Percentiles rank a stretch among this genome's conserved stretches.
phyloP scores from a whole-genome alignment of 2,797 vertebrate species.

The Sciaenops ocellatus region DNA sequence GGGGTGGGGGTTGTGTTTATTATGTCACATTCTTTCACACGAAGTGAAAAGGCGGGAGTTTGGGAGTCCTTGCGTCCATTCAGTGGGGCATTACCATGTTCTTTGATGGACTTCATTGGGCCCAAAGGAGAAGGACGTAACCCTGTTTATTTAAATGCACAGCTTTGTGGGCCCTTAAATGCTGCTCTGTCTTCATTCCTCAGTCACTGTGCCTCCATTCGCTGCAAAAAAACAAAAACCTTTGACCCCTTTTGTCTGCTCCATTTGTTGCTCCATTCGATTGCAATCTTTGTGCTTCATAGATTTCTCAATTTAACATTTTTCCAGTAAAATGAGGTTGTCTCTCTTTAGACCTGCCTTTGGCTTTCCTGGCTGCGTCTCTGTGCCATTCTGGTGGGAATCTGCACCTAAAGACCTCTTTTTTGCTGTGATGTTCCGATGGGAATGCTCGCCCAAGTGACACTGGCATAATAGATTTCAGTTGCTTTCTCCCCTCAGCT shows the following conservation, averaged over 20 bases:
- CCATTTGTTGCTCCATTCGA: conserved; percentile 72
- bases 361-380: conserved; percentile 57
- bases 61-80: conserved; percentile 79
- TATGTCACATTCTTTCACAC: conserved; percentile 85
- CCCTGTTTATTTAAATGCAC: conserved; percentile 85
- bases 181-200: conserved; percentile 81
- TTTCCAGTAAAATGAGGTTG: conserved; percentile 74
- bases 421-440: conserved; percentile 53
- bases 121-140: conserved; percentile 83
- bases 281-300: conserved; percentile 71
- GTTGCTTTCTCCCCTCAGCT: conserved; percentile 67
- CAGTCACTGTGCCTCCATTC: conserved; percentile 80
- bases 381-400: conserved; percentile 78
- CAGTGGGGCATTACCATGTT: conserved; percentile 83
- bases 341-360: conserved; percentile 56
- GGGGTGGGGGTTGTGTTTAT: conserved; percentile 66
- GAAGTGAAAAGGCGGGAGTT: conserved; percentile 78
- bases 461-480: conserved; percentile 79
- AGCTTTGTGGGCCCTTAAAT: conserved; percentile 85
- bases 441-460: conserved; percentile 71
- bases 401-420: conserved; percentile 60
- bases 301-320: conserved; percentile 76
- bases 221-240: conserved; percentile 82
- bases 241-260: conserved; percentile 83
- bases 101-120: conserved; percentile 85